These are phyloP conservation scores for Sorex maritimensis DNA, from an alignment of 2,797 vertebrate species.

Conservation along the genomic window DNA sequence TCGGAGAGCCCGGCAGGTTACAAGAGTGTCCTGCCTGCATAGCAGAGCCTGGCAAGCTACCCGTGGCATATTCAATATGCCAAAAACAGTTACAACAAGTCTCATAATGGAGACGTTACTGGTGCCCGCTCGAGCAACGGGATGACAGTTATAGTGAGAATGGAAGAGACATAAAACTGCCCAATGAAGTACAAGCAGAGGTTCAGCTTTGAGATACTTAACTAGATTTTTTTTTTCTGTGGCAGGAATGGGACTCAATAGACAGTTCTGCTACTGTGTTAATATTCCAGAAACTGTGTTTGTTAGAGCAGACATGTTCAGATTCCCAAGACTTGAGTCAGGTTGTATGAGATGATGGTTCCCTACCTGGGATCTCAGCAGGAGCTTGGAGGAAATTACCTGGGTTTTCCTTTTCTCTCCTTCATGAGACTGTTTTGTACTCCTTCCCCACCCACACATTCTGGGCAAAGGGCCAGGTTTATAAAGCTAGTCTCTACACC, in stretches of 20 bases:
- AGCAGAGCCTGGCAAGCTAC: too few relatives aligned
- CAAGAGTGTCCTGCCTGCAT: too few relatives aligned
- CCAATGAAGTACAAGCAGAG: slow-evolving; percentile 10
- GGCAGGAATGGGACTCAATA: not conserved
- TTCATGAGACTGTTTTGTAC: not conserved
- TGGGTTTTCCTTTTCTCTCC: slow-evolving; percentile 49
- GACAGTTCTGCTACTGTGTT: not conserved
- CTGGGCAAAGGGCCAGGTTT: slow-evolving; percentile 45
- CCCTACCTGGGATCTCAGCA: not conserved
- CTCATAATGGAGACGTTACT: too few relatives aligned
- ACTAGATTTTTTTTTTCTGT: not conserved
- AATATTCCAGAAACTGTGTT: not conserved
- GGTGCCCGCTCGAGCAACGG: too few relatives aligned
- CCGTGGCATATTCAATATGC: too few relatives aligned
- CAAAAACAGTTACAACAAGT: too few relatives aligned
- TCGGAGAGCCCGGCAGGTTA: too few relatives aligned
- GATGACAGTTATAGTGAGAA: too few relatives aligned
- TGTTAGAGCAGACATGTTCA: slow-evolving; percentile 5
- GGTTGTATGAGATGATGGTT: not conserved
- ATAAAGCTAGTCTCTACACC: slow-evolving; percentile 62
- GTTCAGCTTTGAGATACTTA: not conserved
- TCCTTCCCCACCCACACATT: not conserved
- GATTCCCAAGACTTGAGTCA: not conserved
- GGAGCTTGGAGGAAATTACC: not conserved
- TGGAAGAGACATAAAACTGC: too few relatives aligned